Percentiles rank a stretch among this genome's conserved stretches.
Evolutionary conservation across 2,113 vertebrate species (phyloP).

Genomic region (Caretta caretta): DNA sequence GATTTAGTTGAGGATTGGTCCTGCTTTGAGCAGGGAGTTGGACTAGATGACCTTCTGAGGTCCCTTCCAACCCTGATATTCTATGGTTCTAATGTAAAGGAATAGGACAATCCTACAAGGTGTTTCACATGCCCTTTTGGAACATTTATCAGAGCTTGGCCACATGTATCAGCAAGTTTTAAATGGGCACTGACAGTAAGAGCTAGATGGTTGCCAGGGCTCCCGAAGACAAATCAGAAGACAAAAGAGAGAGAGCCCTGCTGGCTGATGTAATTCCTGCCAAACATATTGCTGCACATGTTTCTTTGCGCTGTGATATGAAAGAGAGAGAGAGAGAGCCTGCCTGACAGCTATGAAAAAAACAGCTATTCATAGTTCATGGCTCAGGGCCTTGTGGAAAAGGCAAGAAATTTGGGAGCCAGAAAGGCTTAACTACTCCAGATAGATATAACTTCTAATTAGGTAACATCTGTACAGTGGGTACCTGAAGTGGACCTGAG

Average conservation of each 20-base stretch:
- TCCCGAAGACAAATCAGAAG: neutral
- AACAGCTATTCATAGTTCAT: fast-evolving
- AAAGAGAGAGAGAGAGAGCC: neutral
- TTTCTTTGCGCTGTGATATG: fast-evolving
- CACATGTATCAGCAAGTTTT: neutral
- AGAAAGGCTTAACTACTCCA: neutral
- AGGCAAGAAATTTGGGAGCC: neutral
- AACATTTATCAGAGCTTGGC: neutral
- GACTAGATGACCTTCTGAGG: no score
- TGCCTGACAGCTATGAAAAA: neutral
- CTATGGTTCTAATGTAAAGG: neutral
- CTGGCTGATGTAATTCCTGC: neutral
- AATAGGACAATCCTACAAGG: neutral
- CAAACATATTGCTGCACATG: fast-evolving
- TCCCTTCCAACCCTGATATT: no score
- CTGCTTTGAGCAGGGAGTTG: no score
- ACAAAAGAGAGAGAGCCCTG: neutral
- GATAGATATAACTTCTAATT: neutral
- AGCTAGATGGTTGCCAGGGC: slow-evolving; percentile 26
- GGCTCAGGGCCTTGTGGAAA: neutral
- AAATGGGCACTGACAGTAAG: neutral
- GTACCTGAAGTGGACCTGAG: neutral
- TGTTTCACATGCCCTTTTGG: fast-evolving
- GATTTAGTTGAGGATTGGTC: no score
- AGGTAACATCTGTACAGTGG: neutral